A percentile compares a stretch with the other conserved stretches of the same genome.
Evolutionary conservation across 2,797 vertebrate genomes (phyloP).

Genomic region (Acropternis orthonyx): DNA sequence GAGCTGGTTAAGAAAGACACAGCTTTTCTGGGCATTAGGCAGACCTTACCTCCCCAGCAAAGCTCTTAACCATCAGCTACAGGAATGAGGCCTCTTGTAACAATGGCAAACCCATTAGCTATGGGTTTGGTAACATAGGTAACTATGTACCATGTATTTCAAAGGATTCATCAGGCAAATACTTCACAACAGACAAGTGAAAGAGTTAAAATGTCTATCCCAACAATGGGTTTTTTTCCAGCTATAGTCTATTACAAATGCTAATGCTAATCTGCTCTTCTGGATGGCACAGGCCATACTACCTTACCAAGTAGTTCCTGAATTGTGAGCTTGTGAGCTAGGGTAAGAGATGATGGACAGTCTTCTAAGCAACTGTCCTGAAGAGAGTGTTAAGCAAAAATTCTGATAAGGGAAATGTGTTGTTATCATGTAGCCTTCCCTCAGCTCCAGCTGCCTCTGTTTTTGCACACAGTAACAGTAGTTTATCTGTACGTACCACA

Average conservation of each 20-base stretch:
- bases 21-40: not conserved
- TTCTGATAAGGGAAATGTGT: not conserved
- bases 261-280: not conserved
- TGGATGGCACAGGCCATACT: not conserved
- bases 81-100: not conserved
- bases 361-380: not conserved
- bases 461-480: not conserved
- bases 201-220: not conserved
- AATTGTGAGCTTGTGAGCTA: accelerated
- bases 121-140: not conserved
- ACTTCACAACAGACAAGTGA: not conserved
- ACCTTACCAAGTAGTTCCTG: not conserved
- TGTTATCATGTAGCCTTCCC: accelerated
- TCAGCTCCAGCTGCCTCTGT: not conserved
- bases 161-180: not conserved
- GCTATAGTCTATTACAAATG: not conserved
- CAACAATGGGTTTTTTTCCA: not conserved
- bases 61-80: not conserved
- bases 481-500: conserved; percentile 82
- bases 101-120: not conserved
- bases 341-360: accelerated
- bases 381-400: not conserved
- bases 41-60: not conserved
- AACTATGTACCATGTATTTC: not conserved
- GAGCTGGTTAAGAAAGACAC: not conserved